phyloP scores from a whole-genome alignment of 2,888 invertebrate species.

The Drosophila kokeensis region DNA sequence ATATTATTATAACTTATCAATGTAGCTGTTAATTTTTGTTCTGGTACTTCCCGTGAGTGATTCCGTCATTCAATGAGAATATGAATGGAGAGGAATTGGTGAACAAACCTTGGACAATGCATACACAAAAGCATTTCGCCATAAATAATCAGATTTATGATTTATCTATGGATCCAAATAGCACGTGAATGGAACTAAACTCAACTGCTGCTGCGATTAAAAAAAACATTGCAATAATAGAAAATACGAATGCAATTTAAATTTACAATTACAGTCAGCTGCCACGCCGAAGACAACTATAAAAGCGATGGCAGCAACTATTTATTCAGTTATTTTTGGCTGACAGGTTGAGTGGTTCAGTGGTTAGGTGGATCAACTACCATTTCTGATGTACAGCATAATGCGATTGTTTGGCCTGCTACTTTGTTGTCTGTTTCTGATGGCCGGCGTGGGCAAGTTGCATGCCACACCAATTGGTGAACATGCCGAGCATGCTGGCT shows the following conservation, averaged over 20 bases:
- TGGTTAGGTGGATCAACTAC: conserved; percentile 11
- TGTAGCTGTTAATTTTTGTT: not conserved
- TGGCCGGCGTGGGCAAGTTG: conserved; percentile 1
- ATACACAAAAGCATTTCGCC: conserved; percentile 16
- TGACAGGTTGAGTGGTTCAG: conserved; percentile 21
- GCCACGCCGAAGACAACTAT: conserved; percentile 37
- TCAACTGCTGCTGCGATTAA: conserved; percentile 1
- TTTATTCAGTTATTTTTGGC: conserved; percentile 23
- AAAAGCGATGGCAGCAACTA: conserved; percentile 17
- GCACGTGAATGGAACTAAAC: conserved; percentile 11
- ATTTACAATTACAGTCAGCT: conserved; percentile 10
- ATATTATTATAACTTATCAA: not conserved
- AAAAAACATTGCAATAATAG: not conserved
- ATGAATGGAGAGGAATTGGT: conserved; percentile 19
- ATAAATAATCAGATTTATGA: conserved; percentile 18
- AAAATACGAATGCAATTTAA: conserved; percentile 5
- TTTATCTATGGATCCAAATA: conserved; percentile 3
- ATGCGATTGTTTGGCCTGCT: conserved; percentile 21
- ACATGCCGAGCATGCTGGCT: conserved; percentile 64
- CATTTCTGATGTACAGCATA: conserved; percentile 5
- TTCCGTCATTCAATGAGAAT: conserved; percentile 9
- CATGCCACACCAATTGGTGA: conserved; percentile 50
- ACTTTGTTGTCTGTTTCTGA: conserved; percentile 14
- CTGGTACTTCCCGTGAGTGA: conserved; percentile 9
- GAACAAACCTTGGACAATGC: conserved; percentile 13